phyloP scores from a whole-genome alignment of 2,113 vertebrate species.

The Chascanopsetta lugubris region DNA sequence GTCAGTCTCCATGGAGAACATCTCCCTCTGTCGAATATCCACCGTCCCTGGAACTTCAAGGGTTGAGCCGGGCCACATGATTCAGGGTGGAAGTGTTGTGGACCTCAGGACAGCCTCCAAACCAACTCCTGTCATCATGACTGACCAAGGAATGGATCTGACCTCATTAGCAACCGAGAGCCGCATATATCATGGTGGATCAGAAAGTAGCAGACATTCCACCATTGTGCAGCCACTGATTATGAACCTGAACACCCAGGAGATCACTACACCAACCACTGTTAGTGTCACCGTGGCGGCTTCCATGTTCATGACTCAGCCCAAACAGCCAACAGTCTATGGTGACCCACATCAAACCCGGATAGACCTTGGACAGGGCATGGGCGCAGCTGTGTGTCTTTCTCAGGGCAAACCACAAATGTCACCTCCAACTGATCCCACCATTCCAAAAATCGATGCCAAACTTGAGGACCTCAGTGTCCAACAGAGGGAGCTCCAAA shows the following conservation, averaged over 20 bases:
- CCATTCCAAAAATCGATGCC: slow-evolving; percentile 83
- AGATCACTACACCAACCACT: slow-evolving; percentile 87
- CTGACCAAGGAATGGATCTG: slow-evolving; percentile 97
- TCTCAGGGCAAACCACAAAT: slow-evolving; percentile 84
- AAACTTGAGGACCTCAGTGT: slow-evolving; percentile 85
- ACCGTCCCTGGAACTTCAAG: slow-evolving; percentile 92
- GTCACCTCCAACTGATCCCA: slow-evolving; percentile 73
- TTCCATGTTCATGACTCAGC: slow-evolving; percentile 90
- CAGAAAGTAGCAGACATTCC: slow-evolving; percentile 89
- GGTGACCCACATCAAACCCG: slow-evolving; percentile 93
- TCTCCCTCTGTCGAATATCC: slow-evolving; percentile 94
- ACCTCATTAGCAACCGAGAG: slow-evolving; percentile 92
- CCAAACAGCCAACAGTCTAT: slow-evolving; percentile 90
- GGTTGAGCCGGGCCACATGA: slow-evolving; percentile 91
- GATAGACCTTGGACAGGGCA: slow-evolving; percentile 92
- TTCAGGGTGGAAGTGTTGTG: slow-evolving; percentile 87
- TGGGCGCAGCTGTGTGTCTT: slow-evolving; percentile 89
- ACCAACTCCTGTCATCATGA: slow-evolving; percentile 91
- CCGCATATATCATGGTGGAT: slow-evolving; percentile 88
- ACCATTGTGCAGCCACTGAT: slow-evolving; percentile 93
- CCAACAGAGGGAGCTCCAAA: slow-evolving; percentile 80
- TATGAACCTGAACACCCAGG: slow-evolving; percentile 95
- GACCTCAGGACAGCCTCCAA: slow-evolving; percentile 89
- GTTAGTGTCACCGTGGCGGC: slow-evolving; percentile 92
- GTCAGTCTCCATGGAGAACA: slow-evolving; percentile 92